These are phyloP conservation scores for Oenanthe melanoleuca DNA, from an alignment of 2,113 vertebrate species.

Conservation along the genomic window DNA sequence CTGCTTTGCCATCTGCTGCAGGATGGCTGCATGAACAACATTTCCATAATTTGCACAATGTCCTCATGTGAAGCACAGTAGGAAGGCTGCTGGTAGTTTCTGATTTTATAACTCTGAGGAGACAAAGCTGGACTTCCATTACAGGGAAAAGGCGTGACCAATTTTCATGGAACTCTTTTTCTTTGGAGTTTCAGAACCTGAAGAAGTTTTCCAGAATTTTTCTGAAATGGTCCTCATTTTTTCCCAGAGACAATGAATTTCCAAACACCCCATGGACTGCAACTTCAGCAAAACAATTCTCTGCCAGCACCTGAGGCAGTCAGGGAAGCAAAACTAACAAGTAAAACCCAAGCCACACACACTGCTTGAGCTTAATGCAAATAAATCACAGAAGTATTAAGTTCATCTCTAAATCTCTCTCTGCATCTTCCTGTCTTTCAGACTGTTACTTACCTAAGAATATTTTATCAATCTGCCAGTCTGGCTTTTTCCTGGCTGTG, in stretches of 20 bases:
- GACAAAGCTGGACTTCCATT: not conserved
- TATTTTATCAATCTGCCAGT: not conserved
- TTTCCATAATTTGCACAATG: slow-evolving; percentile 19
- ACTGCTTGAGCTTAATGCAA: slow-evolving; percentile 27
- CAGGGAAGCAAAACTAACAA: slow-evolving; percentile 46
- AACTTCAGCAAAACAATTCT: not conserved
- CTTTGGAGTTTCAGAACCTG: not conserved
- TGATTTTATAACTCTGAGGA: not conserved
- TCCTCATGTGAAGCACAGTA: not conserved
- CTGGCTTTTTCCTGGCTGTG: not conserved
- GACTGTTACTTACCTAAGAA: not conserved
- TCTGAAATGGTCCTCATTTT: not conserved
- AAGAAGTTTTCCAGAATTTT: not conserved
- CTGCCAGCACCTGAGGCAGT: slow-evolving; percentile 20
- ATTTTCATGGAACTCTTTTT: not conserved
- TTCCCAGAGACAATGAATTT: not conserved
- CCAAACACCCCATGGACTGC: not conserved
- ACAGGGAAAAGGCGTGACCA: not conserved
- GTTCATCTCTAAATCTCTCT: slow-evolving; percentile 23
- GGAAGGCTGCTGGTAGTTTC: not conserved
- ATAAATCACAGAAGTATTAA: slow-evolving; percentile 35
- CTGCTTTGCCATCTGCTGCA: slow-evolving; percentile 55
- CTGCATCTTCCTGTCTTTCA: not conserved
- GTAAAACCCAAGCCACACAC: slow-evolving; percentile 6
- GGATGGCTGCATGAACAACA: slow-evolving; percentile 11